Base-by-base conservation (phyloP, 2,113 vertebrate species). In the Crotalus horridus region DNA sequence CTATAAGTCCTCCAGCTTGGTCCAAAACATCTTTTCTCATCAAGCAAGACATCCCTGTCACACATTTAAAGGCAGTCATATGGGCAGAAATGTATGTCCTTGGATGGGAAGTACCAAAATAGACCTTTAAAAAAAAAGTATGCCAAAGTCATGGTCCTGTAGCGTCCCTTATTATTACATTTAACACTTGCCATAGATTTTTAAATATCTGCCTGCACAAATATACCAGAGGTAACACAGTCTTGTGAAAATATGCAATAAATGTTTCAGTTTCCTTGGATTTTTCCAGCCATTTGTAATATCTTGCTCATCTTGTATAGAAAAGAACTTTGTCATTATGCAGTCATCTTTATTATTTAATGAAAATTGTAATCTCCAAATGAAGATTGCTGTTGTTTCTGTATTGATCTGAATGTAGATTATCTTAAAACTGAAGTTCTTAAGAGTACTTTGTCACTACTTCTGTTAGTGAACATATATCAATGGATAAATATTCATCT, bases 81-180 rank as follows among this genome's bases (percentile, higher is more conserved):
- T 99, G 99, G 64, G 99, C 99, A 0, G 99, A 99, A 97, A 99
- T 99, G 95, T 99, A 99, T 20, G 99, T 99, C 55, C 99, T 98
- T 8, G 99, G 99, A 96, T 99, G 99, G 11, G 99, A 99, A 39
- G 99, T 99, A 92, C 99, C 99, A 93, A 99, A 99, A 94, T 99
- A 99, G 23, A 99, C 99, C 99, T 99, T 90, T 81, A 87, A 74
- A 96, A 96, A 21, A 46, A 61, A 51, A 13, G 0, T 21, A 59
- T 2, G 39, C 21, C n/a, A 43, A 69, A 54, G 86, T 86, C 59
- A 59, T 89, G 23, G 24, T 89, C 2, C 88, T 23, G 26, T 89
- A 24, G 51, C 17, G 11, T 61, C 26, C 7, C 29, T 7, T 33
- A 53, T 85, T 20, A 51, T 89, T 12, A 53, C 26, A 81, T 89